Percentiles rank a stretch among this genome's conserved stretches.
Conservation (phyloP, 2,888 invertebrate species). For the Eupithecia tripunctaria region DNA sequence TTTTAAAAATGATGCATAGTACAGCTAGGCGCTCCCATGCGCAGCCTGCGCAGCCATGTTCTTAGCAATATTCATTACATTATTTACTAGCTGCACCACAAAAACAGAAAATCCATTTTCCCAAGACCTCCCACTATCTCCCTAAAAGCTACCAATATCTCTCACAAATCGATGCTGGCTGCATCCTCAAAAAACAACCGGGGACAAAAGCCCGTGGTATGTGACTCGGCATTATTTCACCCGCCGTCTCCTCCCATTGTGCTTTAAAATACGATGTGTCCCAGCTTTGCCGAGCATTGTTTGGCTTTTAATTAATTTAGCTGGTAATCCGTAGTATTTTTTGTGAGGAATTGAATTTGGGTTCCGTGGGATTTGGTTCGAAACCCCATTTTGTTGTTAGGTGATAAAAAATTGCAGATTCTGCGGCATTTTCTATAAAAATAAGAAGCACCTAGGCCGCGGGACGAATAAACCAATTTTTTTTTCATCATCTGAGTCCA, state of each 20-base stretch:
- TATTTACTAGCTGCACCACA: not conserved
- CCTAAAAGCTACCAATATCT: constrained; percentile 4
- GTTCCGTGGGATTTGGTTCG: not conserved
- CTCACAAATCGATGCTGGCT: constrained; percentile 48
- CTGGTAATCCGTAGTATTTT: constrained; percentile 53
- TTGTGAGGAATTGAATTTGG: constrained; percentile 28
- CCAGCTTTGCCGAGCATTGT: constrained; percentile 53
- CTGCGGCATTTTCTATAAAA: too few relatives aligned
- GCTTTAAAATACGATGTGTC: constrained; percentile 56
- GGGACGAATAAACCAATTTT: too few relatives aligned
- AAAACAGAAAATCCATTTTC: not conserved
- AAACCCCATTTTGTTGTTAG: not conserved
- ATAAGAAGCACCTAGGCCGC: too few relatives aligned
- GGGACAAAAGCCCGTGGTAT: constrained; percentile 39
- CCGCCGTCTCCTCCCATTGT: constrained; percentile 50
- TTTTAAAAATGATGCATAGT: not conserved
- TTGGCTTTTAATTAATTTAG: constrained; percentile 61
- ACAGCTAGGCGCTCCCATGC: not conserved
- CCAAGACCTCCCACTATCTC: not conserved
- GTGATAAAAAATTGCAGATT: not conserved
- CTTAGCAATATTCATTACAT: not conserved
- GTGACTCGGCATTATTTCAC: constrained; percentile 55
- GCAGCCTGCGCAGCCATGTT: not conserved
- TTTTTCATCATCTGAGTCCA: too few relatives aligned
- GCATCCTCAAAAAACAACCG: constrained; percentile 47